Conservation (phyloP, 2,113 vertebrate species). For the Electrona antarctica region DNA sequence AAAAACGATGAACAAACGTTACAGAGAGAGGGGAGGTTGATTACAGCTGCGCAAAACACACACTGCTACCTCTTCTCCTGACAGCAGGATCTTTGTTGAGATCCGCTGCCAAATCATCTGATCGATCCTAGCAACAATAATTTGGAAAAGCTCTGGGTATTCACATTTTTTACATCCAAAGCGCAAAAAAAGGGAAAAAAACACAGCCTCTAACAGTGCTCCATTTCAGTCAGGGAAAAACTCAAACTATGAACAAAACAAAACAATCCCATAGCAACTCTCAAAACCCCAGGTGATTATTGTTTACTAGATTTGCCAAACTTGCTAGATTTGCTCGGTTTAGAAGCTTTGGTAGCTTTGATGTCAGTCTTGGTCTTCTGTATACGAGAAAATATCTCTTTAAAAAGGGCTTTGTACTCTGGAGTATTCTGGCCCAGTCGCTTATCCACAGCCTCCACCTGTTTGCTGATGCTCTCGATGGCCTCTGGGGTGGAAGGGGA, state of each 20-base stretch:
- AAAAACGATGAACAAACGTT: no score
- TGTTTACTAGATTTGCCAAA: slow-evolving; percentile 72
- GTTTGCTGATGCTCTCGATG: slow-evolving; percentile 89
- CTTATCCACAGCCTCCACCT: slow-evolving; percentile 93
- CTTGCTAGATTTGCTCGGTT: slow-evolving; percentile 73
- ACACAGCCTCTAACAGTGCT: slow-evolving; percentile 9
- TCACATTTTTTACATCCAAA: no score
- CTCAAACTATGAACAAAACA: slow-evolving; percentile 9
- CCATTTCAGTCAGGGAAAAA: neutral
- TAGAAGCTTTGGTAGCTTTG: slow-evolving; percentile 81
- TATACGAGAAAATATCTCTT: slow-evolving; percentile 98
- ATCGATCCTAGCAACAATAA: no score
- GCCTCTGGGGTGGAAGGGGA: slow-evolving; percentile 80
- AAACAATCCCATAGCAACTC: neutral
- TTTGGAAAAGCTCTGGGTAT: no score
- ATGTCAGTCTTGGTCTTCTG: slow-evolving; percentile 98
- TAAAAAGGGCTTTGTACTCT: slow-evolving; percentile 98
- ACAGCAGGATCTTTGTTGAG: no score
- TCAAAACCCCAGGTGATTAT: slow-evolving; percentile 7
- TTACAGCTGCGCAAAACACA: no score
- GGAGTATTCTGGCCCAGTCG: slow-evolving; percentile 94
- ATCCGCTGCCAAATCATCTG: no score
- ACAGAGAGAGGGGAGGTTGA: no score
- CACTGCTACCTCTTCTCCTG: no score
- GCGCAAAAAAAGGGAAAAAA: neutral